Evolutionary conservation across 2,113 vertebrate genomes (phyloP), one percentile per base, ranked within the genome.

Genomic region (Jaculus jaculus): DNA sequence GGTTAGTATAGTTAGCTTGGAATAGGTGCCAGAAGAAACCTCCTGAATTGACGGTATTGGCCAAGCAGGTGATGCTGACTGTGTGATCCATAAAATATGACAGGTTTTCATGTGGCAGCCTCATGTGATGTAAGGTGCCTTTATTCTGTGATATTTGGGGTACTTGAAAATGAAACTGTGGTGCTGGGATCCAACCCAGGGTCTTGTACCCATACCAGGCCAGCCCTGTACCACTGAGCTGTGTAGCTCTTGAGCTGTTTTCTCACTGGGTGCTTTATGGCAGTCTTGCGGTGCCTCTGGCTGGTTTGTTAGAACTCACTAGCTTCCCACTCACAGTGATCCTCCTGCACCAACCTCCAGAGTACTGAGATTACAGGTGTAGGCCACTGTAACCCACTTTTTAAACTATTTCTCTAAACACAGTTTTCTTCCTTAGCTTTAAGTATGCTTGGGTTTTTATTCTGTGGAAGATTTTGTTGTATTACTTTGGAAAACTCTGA

Each of bases 401-500:
- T 63, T 63, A 63, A 63, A 65, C 37, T 20, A 47, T 75, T 47
- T 87, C 73, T 32, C 60, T 86, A 91, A 94, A 23, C 66, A 18
- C 60, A 24, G 69, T 94, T 73, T 60, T 90, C 60, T 23, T 66
- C 32, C 63, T 90, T 73, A 80, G 28, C 81, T 82, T 92, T 93
- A 90, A 69, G 54, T 73, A 3, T 60, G 39, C 18, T 87, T 94
- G 72, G 72, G 24, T 84, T 91, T 92, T 90, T 71, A 83, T 74
- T 95, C 39, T 37, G 26, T 83, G 37, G 28, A 65, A 86, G n/a
- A 28, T 85, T 82, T 93, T 87, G 54, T 87, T 92, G 26, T 24
- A 13, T 83, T 90, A 82, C 72, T 95, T 89, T 65, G 72, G 89
- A 84, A 94, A 92, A 89, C 61, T 81, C 42, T 47, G 24, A 68